Base-by-base conservation (phyloP, 2,888 invertebrate species). In the Sphaerophoria rueppellii region DNA sequence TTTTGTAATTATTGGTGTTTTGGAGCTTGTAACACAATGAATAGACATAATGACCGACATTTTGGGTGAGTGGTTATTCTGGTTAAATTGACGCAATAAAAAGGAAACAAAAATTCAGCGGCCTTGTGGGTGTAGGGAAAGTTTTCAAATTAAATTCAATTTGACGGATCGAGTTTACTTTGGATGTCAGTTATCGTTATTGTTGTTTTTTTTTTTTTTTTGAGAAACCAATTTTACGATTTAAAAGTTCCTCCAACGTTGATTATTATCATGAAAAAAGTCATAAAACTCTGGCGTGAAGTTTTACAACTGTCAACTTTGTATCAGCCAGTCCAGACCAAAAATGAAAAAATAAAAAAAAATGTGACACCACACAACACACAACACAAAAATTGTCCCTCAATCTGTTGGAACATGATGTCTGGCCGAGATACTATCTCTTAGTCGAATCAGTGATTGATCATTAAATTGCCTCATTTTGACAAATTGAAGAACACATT, bases 401-500 rank as follows among this genome's bases (percentile, higher is more conserved):
- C 77, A 71, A 76, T 61, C 46, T 69, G 61, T 54, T 40, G 58
- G 32, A 81, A 75, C 70, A 80, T 60, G 75, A 75, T 63, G 74
- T 70, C 80, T 74, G 69, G 75, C 57, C 14, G 70, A 54, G 52
- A 54, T 60, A 46, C 24, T 54, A 82, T 85, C 81, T 76, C 76
- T 73, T 77, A 73, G 70, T 75, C 86, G 73, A 77, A 80, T 67
- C 76, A 85, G 77, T 86, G 87, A 87, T 86, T 78, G 85, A 87
- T 87, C 87, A 78, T 86, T 81, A 82, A 86, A 81, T 82, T 81
- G 78, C 78, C 81, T 67, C 77, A 81, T 78, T 81, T 69, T 75
- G 87, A 87, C 87, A 87, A 87, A 87, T 86, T 86, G 85, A 60
- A 77, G 81, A 85, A 85, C 72, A 73, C 73, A 80, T 76, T 73